phyloP scores from a whole-genome alignment of 2,888 invertebrate genomes.

The Drosophila vallismaia region DNA sequence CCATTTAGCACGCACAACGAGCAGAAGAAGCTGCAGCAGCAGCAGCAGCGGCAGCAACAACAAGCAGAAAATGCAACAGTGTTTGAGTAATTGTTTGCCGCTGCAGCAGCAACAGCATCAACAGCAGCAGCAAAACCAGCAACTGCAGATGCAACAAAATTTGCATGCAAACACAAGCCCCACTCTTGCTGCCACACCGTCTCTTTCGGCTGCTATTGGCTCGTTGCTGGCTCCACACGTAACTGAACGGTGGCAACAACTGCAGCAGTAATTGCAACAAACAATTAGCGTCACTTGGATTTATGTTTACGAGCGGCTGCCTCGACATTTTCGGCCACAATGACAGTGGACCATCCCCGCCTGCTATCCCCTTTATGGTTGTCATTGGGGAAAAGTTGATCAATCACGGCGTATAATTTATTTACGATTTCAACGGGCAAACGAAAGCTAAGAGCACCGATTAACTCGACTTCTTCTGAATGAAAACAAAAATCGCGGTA shows the following conservation, averaged over 20 bases:
- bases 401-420: constrained; percentile 48
- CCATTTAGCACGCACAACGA: constrained; percentile 74
- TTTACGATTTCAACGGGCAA: constrained; percentile 18
- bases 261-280: constrained; percentile 80
- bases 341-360: constrained; percentile 12
- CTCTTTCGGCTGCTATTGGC: constrained; percentile 5
- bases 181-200: constrained; percentile 6
- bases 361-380: constrained; percentile 21
- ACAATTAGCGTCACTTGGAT: constrained; percentile 78
- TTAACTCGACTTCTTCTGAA: constrained; percentile 12
- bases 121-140: constrained; percentile 23
- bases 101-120: constrained; percentile 52
- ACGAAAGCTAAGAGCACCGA: constrained; percentile 10
- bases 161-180: constrained; percentile 60
- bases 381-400: constrained; percentile 45
- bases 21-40: constrained; percentile 8
- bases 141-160: constrained; percentile 63
- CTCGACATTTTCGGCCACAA: constrained; percentile 45
- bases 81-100: constrained; percentile 77
- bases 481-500: constrained; percentile 8
- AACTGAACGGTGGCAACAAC: constrained; percentile 62
- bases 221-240: constrained; percentile 63
- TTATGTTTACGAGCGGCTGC: constrained; percentile 73
- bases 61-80: constrained; percentile 63
- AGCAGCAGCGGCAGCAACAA: constrained; percentile 17